Evolutionary conservation across 2,888 invertebrate genomes (phyloP), one percentile per base, ranked within the genome.

Genomic region (Dryadula phaetusa): DNA sequence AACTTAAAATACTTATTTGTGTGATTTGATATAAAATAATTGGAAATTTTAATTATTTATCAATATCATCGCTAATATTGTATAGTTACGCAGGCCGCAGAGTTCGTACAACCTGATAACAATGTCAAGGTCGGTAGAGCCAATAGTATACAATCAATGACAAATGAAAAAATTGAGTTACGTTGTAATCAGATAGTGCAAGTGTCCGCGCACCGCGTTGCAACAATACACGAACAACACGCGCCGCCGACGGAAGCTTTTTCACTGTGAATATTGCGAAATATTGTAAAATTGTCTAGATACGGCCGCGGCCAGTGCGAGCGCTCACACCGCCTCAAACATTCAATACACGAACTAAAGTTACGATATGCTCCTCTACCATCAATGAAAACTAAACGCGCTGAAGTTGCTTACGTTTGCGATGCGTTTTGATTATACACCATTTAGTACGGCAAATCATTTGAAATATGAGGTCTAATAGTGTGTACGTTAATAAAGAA

Each of bases 251-350:
- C 49, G 28, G 28, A 52, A 52, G 16, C 28, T n/a, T 20, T 37
- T 54, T 37, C 20, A 54, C 1, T 40, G 22, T 12, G 40, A 37
- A 56, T 40, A 56, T 40, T 16, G 10, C 8, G 28, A 53, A 52
- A 52, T 52, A 52, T 53, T 54, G 44, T 54, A 46, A 56, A 54
- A 64, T 54, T 56, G 22, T 25, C n/a, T 34, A 34, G 53, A 53
- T 53, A 62, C 28, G 28, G 28, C 40, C 42, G 40, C 28, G 34
- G 8, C 16, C n/a, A 22, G n/a, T n/a, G n/a, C n/a, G n/a, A n/a
- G n/a, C n/a, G n/a, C n/a, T n/a, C 44, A 46, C n/a, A 56, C 62
- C 20, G 37, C 40, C 46, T 40, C 56, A 46, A 46, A 56, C 37
- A 47, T 54, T 46, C 54, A 34, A 56, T 44, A 28, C 22, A 16